These are phyloP conservation scores for Trachops cirrhosus DNA, from an alignment of 2,797 vertebrate genomes.

Conservation along the genomic window DNA sequence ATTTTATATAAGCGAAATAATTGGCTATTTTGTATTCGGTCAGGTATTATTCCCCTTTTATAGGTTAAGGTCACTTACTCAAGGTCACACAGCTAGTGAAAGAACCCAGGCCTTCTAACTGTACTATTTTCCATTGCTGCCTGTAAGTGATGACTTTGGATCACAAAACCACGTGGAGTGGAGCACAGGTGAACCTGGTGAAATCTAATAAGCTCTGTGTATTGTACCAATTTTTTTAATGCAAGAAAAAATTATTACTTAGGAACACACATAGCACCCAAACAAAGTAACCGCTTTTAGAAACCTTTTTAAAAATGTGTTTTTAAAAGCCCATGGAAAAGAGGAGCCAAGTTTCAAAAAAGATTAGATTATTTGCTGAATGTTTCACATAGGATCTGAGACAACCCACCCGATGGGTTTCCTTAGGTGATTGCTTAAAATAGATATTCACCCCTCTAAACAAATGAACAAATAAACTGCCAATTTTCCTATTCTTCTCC, in stretches of 20 bases:
- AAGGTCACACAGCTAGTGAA: conserved; percentile 53
- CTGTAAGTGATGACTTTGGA: conserved; percentile 58
- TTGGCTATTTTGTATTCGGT: neutral
- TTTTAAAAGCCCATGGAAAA: conserved; percentile 8
- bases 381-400: neutral
- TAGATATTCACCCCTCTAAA: neutral
- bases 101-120: conserved; percentile 37
- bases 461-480: neutral
- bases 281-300: neutral
- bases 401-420: neutral
- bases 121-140: conserved; percentile 53
- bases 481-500: neutral
- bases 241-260: neutral
- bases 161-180: conserved; percentile 12
- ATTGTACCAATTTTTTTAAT: neutral
- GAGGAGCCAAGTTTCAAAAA: conserved; percentile 22
- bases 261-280: neutral
- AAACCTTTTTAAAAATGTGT: neutral
- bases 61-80: neutral
- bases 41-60: neutral
- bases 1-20: conserved; percentile 10
- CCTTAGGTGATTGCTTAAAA: neutral
- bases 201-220: conserved; percentile 28
- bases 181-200: neutral
- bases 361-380: neutral